These are phyloP conservation scores for Agrotis ipsilon DNA, from an alignment of 2,888 invertebrate genomes.

Conservation along the genomic window DNA sequence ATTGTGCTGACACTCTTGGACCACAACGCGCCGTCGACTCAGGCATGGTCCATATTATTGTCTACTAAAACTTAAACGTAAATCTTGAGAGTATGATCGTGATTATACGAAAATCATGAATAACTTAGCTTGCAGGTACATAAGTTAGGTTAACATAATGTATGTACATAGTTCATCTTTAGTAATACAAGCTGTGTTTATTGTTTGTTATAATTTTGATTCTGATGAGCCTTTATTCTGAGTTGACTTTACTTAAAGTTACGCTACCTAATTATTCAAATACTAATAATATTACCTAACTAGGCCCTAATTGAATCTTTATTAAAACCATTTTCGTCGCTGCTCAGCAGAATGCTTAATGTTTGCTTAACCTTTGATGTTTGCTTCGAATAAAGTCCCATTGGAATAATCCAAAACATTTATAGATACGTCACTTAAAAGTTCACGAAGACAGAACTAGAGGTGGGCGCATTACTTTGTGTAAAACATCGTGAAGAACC, in stretches of 20 bases:
- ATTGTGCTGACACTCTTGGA: no score
- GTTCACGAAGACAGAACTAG: no score
- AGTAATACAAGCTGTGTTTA: not conserved
- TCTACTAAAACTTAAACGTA: no score
- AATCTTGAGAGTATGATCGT: not conserved
- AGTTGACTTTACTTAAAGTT: constrained; percentile 4
- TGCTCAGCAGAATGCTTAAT: constrained; percentile 4
- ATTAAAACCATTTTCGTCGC: not conserved
- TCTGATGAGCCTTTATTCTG: constrained; percentile 2
- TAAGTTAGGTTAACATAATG: not conserved
- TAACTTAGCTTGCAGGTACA: not conserved
- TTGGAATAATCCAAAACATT: constrained; percentile 18
- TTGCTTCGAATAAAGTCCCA: no score
- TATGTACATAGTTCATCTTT: not conserved
- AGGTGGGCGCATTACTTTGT: no score
- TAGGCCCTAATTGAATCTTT: constrained; percentile 1
- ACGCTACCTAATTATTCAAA: constrained; percentile 15
- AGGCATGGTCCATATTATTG: no score
- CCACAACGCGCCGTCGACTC: no score
- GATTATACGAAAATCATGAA: constrained; percentile 8
- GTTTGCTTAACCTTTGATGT: no score
- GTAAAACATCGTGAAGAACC: no score
- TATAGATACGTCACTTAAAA: constrained; percentile 40
- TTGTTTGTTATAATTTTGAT: constrained; percentile 8
- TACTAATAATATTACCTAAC: not conserved